Percentiles rank a stretch among this genome's conserved stretches.
phyloP scores from a whole-genome alignment of 2,888 invertebrate genomes.

The Endotricha flammealis region DNA sequence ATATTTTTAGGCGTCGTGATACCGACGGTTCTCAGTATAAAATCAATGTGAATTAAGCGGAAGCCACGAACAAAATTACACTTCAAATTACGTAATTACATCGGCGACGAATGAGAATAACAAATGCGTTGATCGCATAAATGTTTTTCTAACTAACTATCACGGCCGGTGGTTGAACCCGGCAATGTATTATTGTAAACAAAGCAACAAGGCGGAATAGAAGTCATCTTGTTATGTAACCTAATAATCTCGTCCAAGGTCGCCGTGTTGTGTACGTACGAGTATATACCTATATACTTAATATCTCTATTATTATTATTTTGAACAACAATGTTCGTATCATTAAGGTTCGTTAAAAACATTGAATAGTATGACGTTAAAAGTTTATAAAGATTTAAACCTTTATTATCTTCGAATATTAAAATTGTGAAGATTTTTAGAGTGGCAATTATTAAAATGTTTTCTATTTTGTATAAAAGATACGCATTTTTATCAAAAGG shows the following conservation, averaged over 20 bases:
- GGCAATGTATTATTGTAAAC: slow-evolving; percentile 44
- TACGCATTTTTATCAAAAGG: too few species aligned
- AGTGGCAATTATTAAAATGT: too few species aligned
- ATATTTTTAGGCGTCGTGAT: slow-evolving; percentile 1
- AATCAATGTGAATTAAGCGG: slow-evolving; percentile 5
- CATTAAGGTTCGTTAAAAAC: background rate
- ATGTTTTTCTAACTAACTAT: slow-evolving; percentile 41
- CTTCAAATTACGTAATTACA: slow-evolving; percentile 11
- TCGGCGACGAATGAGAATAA: slow-evolving; percentile 9
- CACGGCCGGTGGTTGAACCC: slow-evolving; percentile 62
- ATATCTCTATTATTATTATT: background rate
- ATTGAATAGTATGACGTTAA: too few species aligned
- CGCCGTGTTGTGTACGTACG: slow-evolving; percentile 18
- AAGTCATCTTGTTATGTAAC: slow-evolving; percentile 34
- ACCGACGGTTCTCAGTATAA: slow-evolving; percentile 1
- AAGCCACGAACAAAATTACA: slow-evolving; percentile 8
- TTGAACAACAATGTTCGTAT: background rate
- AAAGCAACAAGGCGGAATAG: slow-evolving; percentile 47
- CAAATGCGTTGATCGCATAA: slow-evolving; percentile 20
- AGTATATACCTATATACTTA: background rate
- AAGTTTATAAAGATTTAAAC: too few species aligned
- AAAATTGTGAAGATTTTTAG: too few species aligned
- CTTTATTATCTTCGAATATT: too few species aligned
- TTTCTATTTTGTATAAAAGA: too few species aligned
- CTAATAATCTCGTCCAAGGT: slow-evolving; percentile 41